These are phyloP conservation scores for Spinus olivaceus DNA, from an alignment of 2,797 vertebrate genomes.

Conservation along the genomic window DNA sequence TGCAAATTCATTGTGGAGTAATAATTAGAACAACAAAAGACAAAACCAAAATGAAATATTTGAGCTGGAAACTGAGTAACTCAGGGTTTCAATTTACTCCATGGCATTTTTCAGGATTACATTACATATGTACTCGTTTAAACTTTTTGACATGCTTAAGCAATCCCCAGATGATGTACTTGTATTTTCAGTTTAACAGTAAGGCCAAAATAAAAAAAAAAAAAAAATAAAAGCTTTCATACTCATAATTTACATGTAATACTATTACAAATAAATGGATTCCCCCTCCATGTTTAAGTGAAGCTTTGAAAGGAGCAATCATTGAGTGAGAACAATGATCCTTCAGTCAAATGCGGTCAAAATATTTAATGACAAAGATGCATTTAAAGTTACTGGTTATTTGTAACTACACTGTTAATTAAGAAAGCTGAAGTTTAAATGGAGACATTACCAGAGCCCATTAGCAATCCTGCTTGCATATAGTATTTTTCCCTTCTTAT, in stretches of 20 bases:
- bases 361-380: constrained; percentile 76
- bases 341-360: constrained; percentile 70
- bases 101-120: constrained; percentile 67
- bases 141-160: constrained; percentile 76
- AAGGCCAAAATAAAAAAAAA: constrained; percentile 56
- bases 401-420: constrained; percentile 76
- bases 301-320: constrained; percentile 72
- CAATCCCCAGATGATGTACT: constrained; percentile 66
- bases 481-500: constrained; percentile 65
- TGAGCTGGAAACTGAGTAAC: constrained; percentile 61
- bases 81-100: constrained; percentile 55
- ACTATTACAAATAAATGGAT: constrained; percentile 70
- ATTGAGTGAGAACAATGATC: constrained; percentile 70
- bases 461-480: constrained; percentile 67
- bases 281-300: constrained; percentile 70
- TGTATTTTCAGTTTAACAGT: constrained; percentile 71
- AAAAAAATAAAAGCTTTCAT: constrained; percentile 56
- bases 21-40: constrained; percentile 68
- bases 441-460: constrained; percentile 75
- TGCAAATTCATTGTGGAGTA: constrained; percentile 71
- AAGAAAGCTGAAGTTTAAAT: constrained; percentile 76
- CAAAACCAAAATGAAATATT: constrained; percentile 68
- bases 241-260: constrained; percentile 69
- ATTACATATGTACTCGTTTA: constrained; percentile 71
- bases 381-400: constrained; percentile 72